Evolutionary conservation across 2,797 vertebrate genomes (phyloP), one percentile per base, ranked within the genome.

Genomic region (Pangasius sanitwongsei): DNA sequence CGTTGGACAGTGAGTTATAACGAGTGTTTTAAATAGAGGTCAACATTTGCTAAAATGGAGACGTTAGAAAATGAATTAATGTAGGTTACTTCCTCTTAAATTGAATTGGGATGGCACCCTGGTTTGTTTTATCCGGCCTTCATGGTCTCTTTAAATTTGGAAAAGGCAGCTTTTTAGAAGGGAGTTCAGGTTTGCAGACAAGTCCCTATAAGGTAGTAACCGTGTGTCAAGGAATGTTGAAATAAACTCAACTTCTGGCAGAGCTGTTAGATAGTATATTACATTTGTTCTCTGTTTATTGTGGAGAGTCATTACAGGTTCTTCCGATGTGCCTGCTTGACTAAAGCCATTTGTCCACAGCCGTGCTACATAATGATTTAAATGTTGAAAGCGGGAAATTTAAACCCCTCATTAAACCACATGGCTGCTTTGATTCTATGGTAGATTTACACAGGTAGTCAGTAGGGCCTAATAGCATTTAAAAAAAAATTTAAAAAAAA

Each of bases 131-230:
- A 94, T 94, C 93, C 7, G 31, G 91, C 92, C 91, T 92, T 86
- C 67, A 67, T n/a, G 41, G 59, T 91, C 89, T 93, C 90, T 93
- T 94, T 91, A 90, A 93, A 91, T 91, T 88, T 89, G 89, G 88
- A 61, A 89, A 90, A 93, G 91, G 91, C 88, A 86, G 59, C 92
- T 89, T 90, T 91, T 93, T 92, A 84, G 2, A 37, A 84, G 53
- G 6, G 31, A 92, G 91, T 70, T 72, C 91, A 93, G 91, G 91
- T 92, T 92, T 91, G 92, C 93, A 94, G 93, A 90, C 92, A 94
- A 94, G 92, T 92, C 95, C 94, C 90, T 94, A 95, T 93, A 95
- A 93, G 93, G 93, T 72, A 88, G 86, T 91, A 86, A 90, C 90
- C 89, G 78, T 88, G 89, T 91, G 88, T 28, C 44, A 55, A 91